Evolutionary conservation across 2,113 vertebrate species (phyloP), one percentile per base, ranked within the genome.

Genomic region (Semicossyphus pulcher): DNA sequence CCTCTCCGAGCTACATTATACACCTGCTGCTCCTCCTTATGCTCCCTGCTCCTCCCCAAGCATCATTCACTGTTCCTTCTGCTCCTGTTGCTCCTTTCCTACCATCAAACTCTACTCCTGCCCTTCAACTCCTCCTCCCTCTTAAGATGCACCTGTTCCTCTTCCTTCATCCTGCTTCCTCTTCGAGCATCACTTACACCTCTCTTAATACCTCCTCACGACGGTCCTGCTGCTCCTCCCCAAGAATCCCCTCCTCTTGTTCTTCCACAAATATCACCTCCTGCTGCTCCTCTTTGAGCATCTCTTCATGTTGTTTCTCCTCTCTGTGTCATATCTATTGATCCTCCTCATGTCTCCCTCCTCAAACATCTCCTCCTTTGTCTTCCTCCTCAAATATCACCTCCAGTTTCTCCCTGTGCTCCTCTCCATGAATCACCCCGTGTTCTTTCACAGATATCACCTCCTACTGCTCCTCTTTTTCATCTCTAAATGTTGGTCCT

Each of bases 341-440:
- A n/a, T n/a, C n/a, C n/a, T n/a, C n/a, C n/a, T n/a, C n/a, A n/a
- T n/a, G n/a, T n/a, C n/a, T n/a, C n/a, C n/a, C n/a, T n/a, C n/a
- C n/a, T n/a, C n/a, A n/a, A n/a, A n/a, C n/a, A n/a, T n/a, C n/a
- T n/a, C n/a, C n/a, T n/a, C n/a, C n/a, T n/a, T n/a, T n/a, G n/a
- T n/a, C n/a, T n/a, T n/a, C n/a, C n/a, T n/a, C n/a, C n/a, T n/a
- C n/a, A n/a, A n/a, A n/a, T n/a, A 45, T 28, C 60, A 68, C 54
- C 57, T 26, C 5, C 5, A 48, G 66, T 25, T n/a, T 67, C 51
- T 56, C 58, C 14, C 49, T 53, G 41, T 62, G 42, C 53, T 48
- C 29, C 39, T 51, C 34, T 6, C 2, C 18, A 3, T 36, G 9
- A 29, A n/a, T 4, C 25, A 3, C 20, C 16, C 4, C 31, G 12